Evolutionary conservation across 2,888 invertebrate species (phyloP).

Genomic region (Pseudococcus viburni): DNA sequence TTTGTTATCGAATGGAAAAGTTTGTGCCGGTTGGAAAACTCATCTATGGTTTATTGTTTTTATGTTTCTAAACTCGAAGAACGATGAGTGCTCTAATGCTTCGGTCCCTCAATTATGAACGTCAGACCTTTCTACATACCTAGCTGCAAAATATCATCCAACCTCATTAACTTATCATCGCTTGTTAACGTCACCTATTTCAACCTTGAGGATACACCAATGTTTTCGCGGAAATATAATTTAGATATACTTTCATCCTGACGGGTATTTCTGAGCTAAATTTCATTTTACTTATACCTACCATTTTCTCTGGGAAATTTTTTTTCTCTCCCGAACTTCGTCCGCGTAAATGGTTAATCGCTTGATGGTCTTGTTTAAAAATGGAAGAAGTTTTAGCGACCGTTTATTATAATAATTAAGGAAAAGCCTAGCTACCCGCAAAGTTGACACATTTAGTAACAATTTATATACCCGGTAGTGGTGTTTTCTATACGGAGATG

Average conservation of each 20-base stretch:
- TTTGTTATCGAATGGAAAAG: conserved; percentile 47
- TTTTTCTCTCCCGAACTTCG: neutral
- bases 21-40: conserved; percentile 41
- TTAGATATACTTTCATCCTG: conserved; percentile 20
- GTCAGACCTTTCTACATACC: conserved; percentile 3
- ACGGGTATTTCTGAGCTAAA: neutral
- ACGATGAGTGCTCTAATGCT: conserved; percentile 43
- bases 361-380: conserved; percentile 22
- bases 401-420: conserved; percentile 16
- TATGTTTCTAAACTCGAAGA: conserved; percentile 30
- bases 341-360: neutral
- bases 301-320: neutral
- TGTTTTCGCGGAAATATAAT: neutral
- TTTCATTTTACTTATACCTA: neutral
- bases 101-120: conserved; percentile 30
- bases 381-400: conserved; percentile 22
- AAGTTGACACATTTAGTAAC: neutral
- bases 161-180: conserved; percentile 32
- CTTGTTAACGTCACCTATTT: conserved; percentile 14
- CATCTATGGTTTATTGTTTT: conserved; percentile 47
- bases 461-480: neutral
- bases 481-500: neutral
- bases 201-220: conserved; percentile 16
- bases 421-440: neutral
- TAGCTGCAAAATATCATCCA: conserved; percentile 26